Base-by-base conservation (phyloP, 1,140 invertebrate genomes). In the Araneus ventricosus region DNA sequence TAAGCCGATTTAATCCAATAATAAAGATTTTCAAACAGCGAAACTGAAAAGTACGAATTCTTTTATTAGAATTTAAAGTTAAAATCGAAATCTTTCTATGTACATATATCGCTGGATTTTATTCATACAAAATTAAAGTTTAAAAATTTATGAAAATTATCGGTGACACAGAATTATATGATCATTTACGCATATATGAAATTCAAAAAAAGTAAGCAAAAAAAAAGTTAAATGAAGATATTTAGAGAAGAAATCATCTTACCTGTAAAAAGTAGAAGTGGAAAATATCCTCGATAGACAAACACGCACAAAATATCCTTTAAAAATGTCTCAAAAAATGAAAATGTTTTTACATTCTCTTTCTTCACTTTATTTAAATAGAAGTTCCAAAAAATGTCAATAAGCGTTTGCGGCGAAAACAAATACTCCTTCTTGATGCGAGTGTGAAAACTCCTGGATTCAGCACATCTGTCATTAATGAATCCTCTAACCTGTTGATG, bases 231-330 rank as follows among this genome's bases (percentile, higher is more conserved):
- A 2, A 52, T 52, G 10, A 52, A 52, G 3, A 52, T 52, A 52
- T 52, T 52, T 52, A 52, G 45, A 70, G 14, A 75, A 75, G 3
- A 34, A 37, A 34, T 10, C 20, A 37, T 8, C 67, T 34, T 75
- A 75, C 67, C 67, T 75, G 30, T 75, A 34, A 75, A 34, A 75
- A 0, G n/a, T n/a, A 34, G 10, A 17, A 4, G 17, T 34, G 4
- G 17, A 20, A 75, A 37, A 20, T 75, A 75, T 75, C 27, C 67
- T 17, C 27, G 30, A 30, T 27, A 75, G 34, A 75, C 2, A 75
- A 75, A 34, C 30, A 75, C 67, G 27, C 63, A 75, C 30, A 67
- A 75, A 75, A 34, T 75, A 75, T 75, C 67, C 67, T 75, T 75
- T 67, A 27, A 27, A 67, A 67, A 27, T 67, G n/a, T 67, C 61